Conservation (phyloP, 2,888 invertebrate species). For the Uropetala carovei region DNA sequence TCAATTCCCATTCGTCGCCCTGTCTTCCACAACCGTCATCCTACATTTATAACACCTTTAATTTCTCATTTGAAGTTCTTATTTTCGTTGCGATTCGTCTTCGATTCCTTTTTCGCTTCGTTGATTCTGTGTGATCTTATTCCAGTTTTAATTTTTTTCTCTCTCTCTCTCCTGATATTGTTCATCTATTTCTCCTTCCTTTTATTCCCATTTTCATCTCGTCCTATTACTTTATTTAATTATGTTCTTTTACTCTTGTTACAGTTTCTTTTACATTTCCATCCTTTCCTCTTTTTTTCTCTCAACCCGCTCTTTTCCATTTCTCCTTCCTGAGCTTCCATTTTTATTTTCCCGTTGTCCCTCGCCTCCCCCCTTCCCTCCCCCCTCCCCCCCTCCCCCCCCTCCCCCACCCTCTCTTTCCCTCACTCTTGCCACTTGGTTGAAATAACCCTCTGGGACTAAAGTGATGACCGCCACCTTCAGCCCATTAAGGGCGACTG, state of each 20-base stretch:
- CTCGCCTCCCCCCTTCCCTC: background rate
- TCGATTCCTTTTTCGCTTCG: too few species aligned
- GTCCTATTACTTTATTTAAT: background rate
- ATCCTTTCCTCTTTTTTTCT: too few species aligned
- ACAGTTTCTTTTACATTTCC: background rate
- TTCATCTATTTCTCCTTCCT: background rate
- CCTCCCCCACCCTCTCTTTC: background rate
- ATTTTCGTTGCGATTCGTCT: too few species aligned
- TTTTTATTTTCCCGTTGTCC: background rate
- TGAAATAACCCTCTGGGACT: background rate
- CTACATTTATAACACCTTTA: too few species aligned
- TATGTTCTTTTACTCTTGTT: background rate
- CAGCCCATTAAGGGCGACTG: constrained; percentile 28
- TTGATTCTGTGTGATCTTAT: too few species aligned
- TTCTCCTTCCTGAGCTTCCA: background rate
- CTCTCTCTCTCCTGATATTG: background rate
- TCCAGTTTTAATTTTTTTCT: too few species aligned
- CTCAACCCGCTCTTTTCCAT: too few species aligned
- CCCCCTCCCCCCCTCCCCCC: background rate
- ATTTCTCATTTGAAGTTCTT: too few species aligned
- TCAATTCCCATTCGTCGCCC: too few species aligned
- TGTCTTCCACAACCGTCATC: too few species aligned
- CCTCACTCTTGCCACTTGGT: background rate
- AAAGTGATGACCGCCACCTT: constrained; percentile 29
- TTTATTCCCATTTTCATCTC: background rate